A percentile compares a stretch with the other conserved stretches of the same genome.
Evolutionary conservation across 2,797 vertebrate genomes (phyloP).

Genomic region (Botia kubotai): DNA sequence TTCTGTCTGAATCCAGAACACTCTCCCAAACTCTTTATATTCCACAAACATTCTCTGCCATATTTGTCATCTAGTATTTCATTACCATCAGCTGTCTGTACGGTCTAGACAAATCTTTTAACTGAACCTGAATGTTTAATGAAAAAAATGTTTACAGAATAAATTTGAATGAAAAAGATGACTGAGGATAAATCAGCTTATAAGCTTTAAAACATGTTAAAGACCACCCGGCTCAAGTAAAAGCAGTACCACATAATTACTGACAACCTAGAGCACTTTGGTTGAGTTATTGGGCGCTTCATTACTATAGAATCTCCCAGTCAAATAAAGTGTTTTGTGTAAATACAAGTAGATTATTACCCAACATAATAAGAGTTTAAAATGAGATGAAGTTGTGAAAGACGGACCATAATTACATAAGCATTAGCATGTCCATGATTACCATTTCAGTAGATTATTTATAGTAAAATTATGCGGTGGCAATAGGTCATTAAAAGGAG

Average conservation of each 20-base stretch:
- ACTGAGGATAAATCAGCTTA: slow-evolving; percentile 60
- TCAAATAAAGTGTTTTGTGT: slow-evolving; percentile 62
- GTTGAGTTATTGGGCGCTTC: slow-evolving; percentile 48
- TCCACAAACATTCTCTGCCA: neutral
- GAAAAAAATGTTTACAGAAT: slow-evolving; percentile 11
- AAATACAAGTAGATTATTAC: slow-evolving; percentile 71
- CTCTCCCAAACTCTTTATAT: neutral
- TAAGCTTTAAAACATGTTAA: slow-evolving; percentile 23
- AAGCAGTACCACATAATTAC: slow-evolving; percentile 60
- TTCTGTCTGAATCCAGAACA: slow-evolving; percentile 19
- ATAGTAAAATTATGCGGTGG: slow-evolving; percentile 65
- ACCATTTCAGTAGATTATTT: slow-evolving; percentile 60
- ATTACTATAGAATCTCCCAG: slow-evolving; percentile 63
- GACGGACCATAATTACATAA: slow-evolving; percentile 74
- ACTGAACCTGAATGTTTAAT: neutral
- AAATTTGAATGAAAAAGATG: slow-evolving; percentile 43
- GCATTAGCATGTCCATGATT: slow-evolving; percentile 67
- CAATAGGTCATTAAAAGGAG: slow-evolving; percentile 71
- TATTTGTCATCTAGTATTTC: slow-evolving; percentile 11
- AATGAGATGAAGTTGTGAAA: slow-evolving; percentile 59
- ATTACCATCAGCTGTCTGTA: neutral
- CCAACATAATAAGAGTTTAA: slow-evolving; percentile 68
- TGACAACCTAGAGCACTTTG: slow-evolving; percentile 55
- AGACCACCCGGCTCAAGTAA: slow-evolving; percentile 68
- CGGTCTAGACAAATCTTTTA: slow-evolving; percentile 25